phyloP scores from a whole-genome alignment of 2,113 vertebrate genomes.

The Microtus montanus region DNA sequence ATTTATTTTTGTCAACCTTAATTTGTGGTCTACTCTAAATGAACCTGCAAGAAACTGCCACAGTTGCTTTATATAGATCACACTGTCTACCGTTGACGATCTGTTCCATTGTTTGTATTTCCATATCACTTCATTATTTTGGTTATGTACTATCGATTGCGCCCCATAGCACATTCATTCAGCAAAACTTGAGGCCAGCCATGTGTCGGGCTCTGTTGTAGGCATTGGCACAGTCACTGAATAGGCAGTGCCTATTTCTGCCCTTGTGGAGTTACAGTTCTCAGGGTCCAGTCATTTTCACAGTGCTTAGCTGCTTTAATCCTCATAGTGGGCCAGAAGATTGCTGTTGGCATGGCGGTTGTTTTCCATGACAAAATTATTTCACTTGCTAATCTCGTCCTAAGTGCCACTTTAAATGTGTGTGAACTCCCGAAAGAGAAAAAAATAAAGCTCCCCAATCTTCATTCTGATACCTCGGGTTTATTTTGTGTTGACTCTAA shows the following conservation, averaged over 20 bases:
- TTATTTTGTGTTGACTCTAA: not conserved
- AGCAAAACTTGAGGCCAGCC: not conserved
- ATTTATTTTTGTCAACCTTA: not conserved
- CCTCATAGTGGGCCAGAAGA: not conserved
- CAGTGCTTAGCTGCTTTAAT: slow-evolving; percentile 11
- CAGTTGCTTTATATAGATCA: not conserved
- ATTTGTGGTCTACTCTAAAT: not conserved
- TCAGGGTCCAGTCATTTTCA: not conserved
- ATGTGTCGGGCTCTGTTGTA: not conserved
- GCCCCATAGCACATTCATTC: not conserved
- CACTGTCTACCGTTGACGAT: not conserved
- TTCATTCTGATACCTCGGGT: not conserved
- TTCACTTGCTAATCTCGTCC: slow-evolving; percentile 19
- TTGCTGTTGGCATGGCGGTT: not conserved
- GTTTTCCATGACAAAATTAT: not conserved
- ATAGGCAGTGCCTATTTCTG: not conserved
- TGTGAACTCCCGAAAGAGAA: not conserved
- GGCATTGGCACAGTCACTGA: not conserved
- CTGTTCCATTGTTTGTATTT: not conserved
- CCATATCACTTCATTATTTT: slow-evolving; percentile 28
- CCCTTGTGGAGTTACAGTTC: not conserved
- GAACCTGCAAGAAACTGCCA: not conserved
- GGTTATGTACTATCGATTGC: not conserved
- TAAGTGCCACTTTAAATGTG: slow-evolving; percentile 30
- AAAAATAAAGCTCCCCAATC: not conserved